Evolutionary conservation across 2,888 invertebrate genomes (phyloP), one percentile per base, ranked within the genome.

Genomic region (Idaea straminata): DNA sequence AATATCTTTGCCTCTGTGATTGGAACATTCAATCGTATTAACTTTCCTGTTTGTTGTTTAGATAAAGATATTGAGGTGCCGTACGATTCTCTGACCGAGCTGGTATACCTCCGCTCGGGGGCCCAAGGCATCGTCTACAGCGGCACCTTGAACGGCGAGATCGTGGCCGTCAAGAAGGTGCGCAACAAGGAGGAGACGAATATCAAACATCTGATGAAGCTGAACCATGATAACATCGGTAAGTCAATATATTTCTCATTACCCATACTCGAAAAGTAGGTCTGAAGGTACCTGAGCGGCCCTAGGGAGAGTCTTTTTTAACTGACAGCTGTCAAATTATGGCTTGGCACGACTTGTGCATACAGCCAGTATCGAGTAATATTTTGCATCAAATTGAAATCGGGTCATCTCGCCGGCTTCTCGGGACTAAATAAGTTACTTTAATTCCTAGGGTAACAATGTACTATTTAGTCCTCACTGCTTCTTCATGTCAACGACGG

Each of bases 81-180:
- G 0, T 98, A 98, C 87, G 98, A 99, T 82, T 94, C 95, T 16
- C 97, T 99, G 71, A 96, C 89, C 4, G 97, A 98, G 77, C 92
- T 99, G 65, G 95, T 97, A 78, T 99, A 97, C 95, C 90, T 99
- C 64, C 99, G 99, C 0, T 97, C 98, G 67, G 99, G 99, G 0
- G 98, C 99, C 5, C 99, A 99, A 86, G 99, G 99, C 5, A 97
- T 98, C 0, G 99, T 99, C 0, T 99, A 97, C 88, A 96, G 96
- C 64, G 99, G 98, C 0, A 96, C 94, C 77, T 92, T 98, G 68
- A 95, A 94, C 71, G 96, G 95, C 69, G 96, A 97, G 84, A 95
- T 95, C 78, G 98, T 99, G 15, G 99, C 99, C 34, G 98, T 99
- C 35, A 99, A 99, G 89, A 99, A 99, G 90, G 97, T 99, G 0